Evolutionary conservation across 2,888 invertebrate genomes (phyloP).

Genomic region (Creontiades dilutus): DNA sequence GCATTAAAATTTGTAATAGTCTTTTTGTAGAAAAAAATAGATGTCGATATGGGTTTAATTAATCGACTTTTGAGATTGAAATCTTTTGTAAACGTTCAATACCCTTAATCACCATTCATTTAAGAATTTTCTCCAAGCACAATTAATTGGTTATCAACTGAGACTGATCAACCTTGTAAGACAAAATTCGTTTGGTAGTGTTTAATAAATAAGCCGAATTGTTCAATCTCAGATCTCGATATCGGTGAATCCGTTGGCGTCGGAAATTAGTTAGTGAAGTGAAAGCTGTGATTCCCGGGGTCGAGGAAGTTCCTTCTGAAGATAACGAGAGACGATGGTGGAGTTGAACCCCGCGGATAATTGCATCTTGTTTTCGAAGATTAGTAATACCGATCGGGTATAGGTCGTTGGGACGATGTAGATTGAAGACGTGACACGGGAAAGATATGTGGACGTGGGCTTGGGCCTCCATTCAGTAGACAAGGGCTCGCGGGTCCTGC

Average conservation of each 20-base stretch:
- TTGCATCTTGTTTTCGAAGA: slow-evolving; percentile 24
- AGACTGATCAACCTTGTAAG: too few species aligned
- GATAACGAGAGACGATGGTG: slow-evolving; percentile 21
- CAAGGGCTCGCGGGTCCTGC: slow-evolving; percentile 2
- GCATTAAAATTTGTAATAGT: too few species aligned
- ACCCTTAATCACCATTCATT: too few species aligned
- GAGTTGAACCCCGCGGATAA: slow-evolving; percentile 36
- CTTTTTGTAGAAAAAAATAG: too few species aligned
- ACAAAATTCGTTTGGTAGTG: not conserved
- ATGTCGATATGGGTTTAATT: too few species aligned
- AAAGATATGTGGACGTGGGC: slow-evolving; percentile 25
- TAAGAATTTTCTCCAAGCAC: too few species aligned
- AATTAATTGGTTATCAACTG: too few species aligned
- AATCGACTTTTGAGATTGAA: too few species aligned
- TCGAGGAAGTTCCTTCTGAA: not conserved
- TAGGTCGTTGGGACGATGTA: slow-evolving; percentile 25
- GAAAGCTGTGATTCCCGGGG: slow-evolving; percentile 7
- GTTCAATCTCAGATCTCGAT: not conserved
- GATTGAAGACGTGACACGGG: slow-evolving; percentile 39
- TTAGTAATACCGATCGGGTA: slow-evolving; percentile 31
- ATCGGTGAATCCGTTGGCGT: not conserved
- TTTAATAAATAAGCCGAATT: not conserved
- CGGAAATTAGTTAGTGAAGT: not conserved
- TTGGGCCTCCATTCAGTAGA: slow-evolving; percentile 1
- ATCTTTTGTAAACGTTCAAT: too few species aligned